These are phyloP conservation scores for Pomacea canaliculata DNA, from an alignment of 2,888 invertebrate genomes.

Conservation along the genomic window DNA sequence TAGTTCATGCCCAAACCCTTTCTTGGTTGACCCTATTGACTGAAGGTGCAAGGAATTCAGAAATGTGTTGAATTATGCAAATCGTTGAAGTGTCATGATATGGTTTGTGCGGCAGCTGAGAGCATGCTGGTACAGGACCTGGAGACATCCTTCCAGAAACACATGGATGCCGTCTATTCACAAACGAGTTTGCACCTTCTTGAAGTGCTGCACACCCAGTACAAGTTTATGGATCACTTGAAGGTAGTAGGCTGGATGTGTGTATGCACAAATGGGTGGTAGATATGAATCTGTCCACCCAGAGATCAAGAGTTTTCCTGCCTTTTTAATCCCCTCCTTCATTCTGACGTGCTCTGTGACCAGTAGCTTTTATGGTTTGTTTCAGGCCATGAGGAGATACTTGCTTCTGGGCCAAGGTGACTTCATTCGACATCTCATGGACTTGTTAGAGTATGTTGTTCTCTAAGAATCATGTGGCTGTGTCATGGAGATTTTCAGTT, in stretches of 20 bases:
- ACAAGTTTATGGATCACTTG: conserved; percentile 90
- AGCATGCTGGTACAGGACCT: conserved; percentile 77
- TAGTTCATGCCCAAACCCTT: no score
- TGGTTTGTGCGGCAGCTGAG: conserved; percentile 49
- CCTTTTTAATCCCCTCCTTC: no score
- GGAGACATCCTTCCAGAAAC: conserved; percentile 82
- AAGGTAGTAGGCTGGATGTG: conserved; percentile 53
- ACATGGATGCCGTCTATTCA: conserved; percentile 86
- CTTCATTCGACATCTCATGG: conserved; percentile 93
- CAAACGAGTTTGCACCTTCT: conserved; percentile 89
- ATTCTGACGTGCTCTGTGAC: no score
- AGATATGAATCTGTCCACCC: no score
- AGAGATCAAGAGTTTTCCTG: no score
- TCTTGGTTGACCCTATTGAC: no score
- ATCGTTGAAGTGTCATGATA: no score
- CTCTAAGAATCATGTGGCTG: no score
- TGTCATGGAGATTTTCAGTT: no score
- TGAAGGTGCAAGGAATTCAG: no score
- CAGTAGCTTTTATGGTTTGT: background rate
- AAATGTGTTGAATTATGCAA: no score
- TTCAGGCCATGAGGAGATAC: conserved; percentile 44
- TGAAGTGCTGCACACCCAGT: conserved; percentile 87
- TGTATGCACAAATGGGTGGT: no score
- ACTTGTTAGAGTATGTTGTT: conserved; percentile 83
- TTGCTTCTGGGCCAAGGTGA: conserved; percentile 95